Conservation (phyloP, 1,140 invertebrate species). For the Sweltsa coloradensis region DNA sequence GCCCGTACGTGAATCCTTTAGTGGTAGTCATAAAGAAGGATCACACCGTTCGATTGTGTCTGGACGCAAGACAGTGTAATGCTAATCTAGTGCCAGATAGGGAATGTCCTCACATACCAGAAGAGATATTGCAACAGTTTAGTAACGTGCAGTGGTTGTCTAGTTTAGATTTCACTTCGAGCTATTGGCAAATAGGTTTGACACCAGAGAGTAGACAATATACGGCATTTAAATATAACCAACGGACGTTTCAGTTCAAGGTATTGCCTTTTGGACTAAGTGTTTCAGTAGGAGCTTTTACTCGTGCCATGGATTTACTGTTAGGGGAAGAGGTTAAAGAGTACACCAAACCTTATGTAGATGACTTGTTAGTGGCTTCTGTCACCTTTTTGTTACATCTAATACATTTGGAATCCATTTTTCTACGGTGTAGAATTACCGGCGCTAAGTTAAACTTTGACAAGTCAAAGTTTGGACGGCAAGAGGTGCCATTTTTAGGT, state of each 20-base stretch:
- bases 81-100: neutral
- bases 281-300: neutral
- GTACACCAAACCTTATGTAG: neutral
- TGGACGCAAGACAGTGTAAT: neutral
- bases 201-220: neutral
- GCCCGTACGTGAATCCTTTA: neutral
- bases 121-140: neutral
- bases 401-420: neutral
- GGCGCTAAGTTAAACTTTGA: neutral
- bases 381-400: neutral
- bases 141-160: neutral
- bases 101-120: neutral
- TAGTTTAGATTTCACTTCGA: neutral
- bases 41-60: neutral
- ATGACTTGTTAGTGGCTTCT: conserved; percentile 3
- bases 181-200: conserved; percentile 3
- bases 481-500: conserved; percentile 3
- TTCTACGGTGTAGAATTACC: neutral
- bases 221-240: neutral
- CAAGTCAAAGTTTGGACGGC: neutral
- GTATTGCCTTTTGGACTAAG: neutral
- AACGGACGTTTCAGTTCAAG: neutral
- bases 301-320: neutral
- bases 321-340: neutral
- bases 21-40: conserved; percentile 4